These are phyloP conservation scores for Strix uralensis DNA, from an alignment of 2,113 vertebrate genomes.

Conservation along the genomic window DNA sequence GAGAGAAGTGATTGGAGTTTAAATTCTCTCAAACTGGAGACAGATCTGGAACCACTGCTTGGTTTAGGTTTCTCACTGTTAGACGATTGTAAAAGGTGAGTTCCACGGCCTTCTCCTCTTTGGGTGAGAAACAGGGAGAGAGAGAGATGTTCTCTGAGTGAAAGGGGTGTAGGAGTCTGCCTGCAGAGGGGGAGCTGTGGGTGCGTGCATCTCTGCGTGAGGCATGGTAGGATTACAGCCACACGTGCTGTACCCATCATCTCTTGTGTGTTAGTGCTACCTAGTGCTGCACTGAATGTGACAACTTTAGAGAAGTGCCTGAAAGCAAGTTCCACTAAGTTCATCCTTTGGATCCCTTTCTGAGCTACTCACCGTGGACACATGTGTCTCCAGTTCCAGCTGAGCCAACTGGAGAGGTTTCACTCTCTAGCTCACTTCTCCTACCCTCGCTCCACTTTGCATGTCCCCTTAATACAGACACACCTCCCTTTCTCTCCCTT, in stretches of 20 bases:
- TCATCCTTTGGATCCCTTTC: not conserved
- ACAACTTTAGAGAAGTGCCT: not conserved
- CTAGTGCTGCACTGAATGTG: not conserved
- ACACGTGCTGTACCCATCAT: rapidly evolving
- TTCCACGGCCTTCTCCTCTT: not conserved
- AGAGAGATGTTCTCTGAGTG: not conserved
- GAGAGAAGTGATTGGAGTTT: not conserved
- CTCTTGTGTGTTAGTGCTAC: not conserved
- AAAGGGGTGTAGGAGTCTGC: not conserved
- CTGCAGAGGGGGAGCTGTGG: not conserved
- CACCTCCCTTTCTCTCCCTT: not conserved
- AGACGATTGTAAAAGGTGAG: not conserved
- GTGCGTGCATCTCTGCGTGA: not conserved
- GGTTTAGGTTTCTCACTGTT: not conserved
- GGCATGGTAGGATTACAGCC: not conserved
- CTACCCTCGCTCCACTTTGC: not conserved
- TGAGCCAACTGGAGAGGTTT: not conserved
- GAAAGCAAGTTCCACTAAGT: not conserved
- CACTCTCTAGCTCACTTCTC: not conserved
- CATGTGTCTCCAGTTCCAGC: not conserved
- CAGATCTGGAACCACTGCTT: not conserved
- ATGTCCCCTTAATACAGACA: too few relatives aligned
- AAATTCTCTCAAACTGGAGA: not conserved
- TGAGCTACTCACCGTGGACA: not conserved
- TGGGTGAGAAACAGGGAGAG: not conserved